Percentiles rank a stretch among this genome's conserved stretches.
These are phyloP conservation scores for Neodiprion fabricii DNA, from an alignment of 1,140 invertebrate species.

Conservation along the genomic window DNA sequence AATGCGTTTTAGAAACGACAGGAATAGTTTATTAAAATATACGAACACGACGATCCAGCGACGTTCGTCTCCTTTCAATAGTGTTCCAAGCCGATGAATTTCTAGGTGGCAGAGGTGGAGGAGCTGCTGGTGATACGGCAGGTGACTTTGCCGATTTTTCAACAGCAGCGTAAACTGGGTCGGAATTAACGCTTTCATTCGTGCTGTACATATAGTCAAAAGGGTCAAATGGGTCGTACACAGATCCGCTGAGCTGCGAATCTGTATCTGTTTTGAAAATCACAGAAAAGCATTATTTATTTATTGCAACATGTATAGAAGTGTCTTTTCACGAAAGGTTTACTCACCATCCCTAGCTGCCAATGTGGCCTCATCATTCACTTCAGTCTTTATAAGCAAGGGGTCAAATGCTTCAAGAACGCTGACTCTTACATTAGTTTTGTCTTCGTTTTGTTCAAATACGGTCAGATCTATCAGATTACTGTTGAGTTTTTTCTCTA, in stretches of 20 bases:
- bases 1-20: conserved; percentile 2
- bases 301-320: not conserved
- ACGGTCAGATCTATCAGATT: conserved; percentile 65
- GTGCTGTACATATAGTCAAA: conserved; percentile 84
- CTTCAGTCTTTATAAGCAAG: conserved; percentile 67
- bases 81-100: conserved; percentile 66
- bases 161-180: conserved; percentile 78
- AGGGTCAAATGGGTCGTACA: conserved; percentile 87
- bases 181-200: conserved; percentile 74
- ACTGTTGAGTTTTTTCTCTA: conserved; percentile 63
- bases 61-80: conserved; percentile 59
- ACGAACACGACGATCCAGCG: conserved; percentile 55
- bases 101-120: conserved; percentile 66
- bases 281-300: not conserved
- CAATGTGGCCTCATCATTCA: conserved; percentile 28
- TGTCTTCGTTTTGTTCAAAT: conserved; percentile 56
- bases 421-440: conserved; percentile 75
- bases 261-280: conserved; percentile 44
- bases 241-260: conserved; percentile 71
- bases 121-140: conserved; percentile 64
- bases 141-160: conserved; percentile 70
- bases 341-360: conserved; percentile 44
- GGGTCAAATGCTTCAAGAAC: conserved; percentile 87
- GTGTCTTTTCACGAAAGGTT: not conserved
- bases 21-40: not conserved